These are phyloP conservation scores for Machimus rusticus DNA, from an alignment of 2,888 invertebrate species.

Conservation along the genomic window DNA sequence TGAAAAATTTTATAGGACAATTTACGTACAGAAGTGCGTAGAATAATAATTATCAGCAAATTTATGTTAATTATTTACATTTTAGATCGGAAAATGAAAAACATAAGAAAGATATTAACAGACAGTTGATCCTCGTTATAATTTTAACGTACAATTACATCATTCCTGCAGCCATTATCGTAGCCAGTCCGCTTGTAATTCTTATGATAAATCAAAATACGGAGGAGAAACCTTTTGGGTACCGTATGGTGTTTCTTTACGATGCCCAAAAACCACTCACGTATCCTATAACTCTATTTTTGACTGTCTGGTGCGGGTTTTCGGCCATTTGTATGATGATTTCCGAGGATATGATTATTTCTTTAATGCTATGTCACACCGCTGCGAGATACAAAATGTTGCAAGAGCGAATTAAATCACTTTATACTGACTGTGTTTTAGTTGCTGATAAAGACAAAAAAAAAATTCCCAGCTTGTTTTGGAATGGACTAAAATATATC, in stretches of 20 bases:
- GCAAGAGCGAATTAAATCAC: constrained; percentile 1
- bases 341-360: constrained; percentile 34
- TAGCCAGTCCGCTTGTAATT: constrained; percentile 11
- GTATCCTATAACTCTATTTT: constrained; percentile 30
- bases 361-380: constrained; percentile 23
- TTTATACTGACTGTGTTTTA: not conserved
- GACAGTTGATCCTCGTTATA: not conserved
- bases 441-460: not conserved
- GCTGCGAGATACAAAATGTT: constrained; percentile 23
- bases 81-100: constrained; percentile 31
- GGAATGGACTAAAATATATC: not conserved
- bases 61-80: not conserved
- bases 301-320: constrained; percentile 38
- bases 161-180: not conserved
- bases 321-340: constrained; percentile 23
- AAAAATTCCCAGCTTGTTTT: not conserved
- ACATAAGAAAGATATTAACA: not conserved
- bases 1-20: constrained; percentile 27
- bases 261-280: constrained; percentile 37
- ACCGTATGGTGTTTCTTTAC: constrained; percentile 40
- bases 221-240: constrained; percentile 37
- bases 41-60: not conserved
- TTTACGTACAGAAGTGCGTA: not conserved
- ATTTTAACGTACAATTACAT: constrained; percentile 22
- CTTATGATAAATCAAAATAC: constrained; percentile 6